Conservation (phyloP, 2,888 invertebrate genomes). For the Drosophila subsilvestris region DNA sequence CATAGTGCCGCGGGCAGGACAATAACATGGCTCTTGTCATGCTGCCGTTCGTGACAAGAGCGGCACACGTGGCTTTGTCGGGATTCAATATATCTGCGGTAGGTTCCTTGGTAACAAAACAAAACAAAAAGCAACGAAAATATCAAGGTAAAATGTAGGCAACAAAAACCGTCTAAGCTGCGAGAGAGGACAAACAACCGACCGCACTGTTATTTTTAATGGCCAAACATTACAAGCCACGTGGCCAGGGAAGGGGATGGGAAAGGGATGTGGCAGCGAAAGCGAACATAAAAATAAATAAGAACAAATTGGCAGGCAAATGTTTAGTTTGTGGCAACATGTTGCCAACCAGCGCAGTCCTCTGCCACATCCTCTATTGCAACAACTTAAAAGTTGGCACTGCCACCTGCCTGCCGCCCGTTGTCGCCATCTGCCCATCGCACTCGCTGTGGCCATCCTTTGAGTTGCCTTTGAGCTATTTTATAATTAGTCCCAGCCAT, state of each 20-base stretch:
- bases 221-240: conserved; percentile 74
- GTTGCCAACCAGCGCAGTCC: conserved; percentile 39
- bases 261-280: conserved; percentile 36
- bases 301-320: conserved; percentile 78
- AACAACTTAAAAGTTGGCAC: conserved; percentile 40
- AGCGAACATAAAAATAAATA: conserved; percentile 76
- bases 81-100: conserved; percentile 7
- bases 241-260: conserved; percentile 33
- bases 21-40: conserved; percentile 51
- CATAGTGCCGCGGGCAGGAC: conserved; percentile 36
- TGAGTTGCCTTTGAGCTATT: conserved; percentile 78
- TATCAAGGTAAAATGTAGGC: conserved; percentile 41
- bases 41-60: conserved; percentile 19
- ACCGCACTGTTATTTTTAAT: conserved; percentile 79
- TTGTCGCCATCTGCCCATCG: background rate
- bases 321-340: conserved; percentile 73
- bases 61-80: conserved; percentile 11
- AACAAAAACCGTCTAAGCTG: conserved; percentile 16
- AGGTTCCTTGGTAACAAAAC: conserved; percentile 11
- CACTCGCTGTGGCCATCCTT: conserved; percentile 49
- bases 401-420: conserved; percentile 26
- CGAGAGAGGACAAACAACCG: conserved; percentile 57
- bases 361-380: conserved; percentile 2
- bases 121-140: conserved; percentile 23
- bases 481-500: conserved; percentile 79